Evolutionary conservation across 2,113 vertebrate species (phyloP).

Genomic region (Macaca nemestrina): DNA sequence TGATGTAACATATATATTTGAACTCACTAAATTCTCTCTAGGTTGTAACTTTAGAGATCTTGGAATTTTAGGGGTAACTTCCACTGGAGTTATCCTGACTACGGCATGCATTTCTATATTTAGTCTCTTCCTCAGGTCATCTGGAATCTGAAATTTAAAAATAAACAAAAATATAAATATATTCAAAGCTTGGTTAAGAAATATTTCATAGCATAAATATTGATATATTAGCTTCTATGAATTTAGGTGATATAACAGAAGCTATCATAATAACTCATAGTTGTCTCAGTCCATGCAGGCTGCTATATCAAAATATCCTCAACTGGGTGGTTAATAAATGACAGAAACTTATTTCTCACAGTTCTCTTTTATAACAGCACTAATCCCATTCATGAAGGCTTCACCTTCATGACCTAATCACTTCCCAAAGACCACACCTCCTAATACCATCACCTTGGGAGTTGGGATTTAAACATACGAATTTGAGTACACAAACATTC

Average conservation of each 20-base stretch:
- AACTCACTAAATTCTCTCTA: conserved; percentile 88
- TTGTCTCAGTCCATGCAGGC: not conserved
- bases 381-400: not conserved
- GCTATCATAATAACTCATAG: not conserved
- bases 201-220: conserved; percentile 30
- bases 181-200: conserved; percentile 34
- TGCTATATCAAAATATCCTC: not conserved
- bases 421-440: not conserved
- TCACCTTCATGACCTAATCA: not conserved
- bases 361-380: not conserved
- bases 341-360: not conserved
- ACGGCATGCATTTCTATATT: conserved; percentile 88
- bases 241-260: not conserved
- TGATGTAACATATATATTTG: conserved; percentile 35
- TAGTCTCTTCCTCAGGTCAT: conserved; percentile 85
- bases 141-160: conserved; percentile 90
- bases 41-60: conserved; percentile 88
- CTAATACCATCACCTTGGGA: not conserved
- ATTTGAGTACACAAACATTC: not conserved
- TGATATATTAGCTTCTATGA: not conserved
- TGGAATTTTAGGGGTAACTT: conserved; percentile 88
- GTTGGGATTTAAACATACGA: not conserved
- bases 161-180: conserved; percentile 27
- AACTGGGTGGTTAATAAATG: not conserved
- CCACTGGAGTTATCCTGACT: conserved; percentile 90